Evolutionary conservation across 2,113 vertebrate species (phyloP), one percentile per base, ranked within the genome.

Genomic region (Isurus oxyrinchus): DNA sequence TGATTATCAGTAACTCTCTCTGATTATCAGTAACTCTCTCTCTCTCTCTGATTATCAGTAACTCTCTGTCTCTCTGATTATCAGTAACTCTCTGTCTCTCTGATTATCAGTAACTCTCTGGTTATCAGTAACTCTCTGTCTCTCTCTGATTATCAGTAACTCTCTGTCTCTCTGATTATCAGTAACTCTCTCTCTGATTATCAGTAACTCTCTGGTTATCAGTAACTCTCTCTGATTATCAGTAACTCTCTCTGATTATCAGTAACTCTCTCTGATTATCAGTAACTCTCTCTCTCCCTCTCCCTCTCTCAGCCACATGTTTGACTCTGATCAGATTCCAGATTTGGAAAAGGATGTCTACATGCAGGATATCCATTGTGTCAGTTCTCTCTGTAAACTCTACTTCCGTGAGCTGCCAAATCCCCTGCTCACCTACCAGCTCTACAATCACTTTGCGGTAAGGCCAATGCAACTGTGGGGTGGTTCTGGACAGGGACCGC

Each of bases 401-500:
- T 99, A 99, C 49, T 99, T 99, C 98, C 97, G 99, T 86, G 99
- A 99, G 96, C 98, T 99, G 72, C 99, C 99, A 2, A 99, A 99
- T 97, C 99, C 99, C 0, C 98, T 99, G 96, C 99, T 99, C 97
- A 99, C 99, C 0, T 99, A 99, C 97, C 98, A 99, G 97, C 98
- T 99, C 79, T 99, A 99, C 0, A 98, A 99, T 97, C 99, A 98
- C 96, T 99, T 99, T 44, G 99, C 99, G 0, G 99, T 99, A 97
- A 98, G 99, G 98, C 53, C 40, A 13, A 1, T 0, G 57, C n/a
- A 49, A 27, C 0, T 0, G 44, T 49, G 44, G 0, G 76, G 53
- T 66, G 7, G 13, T 3, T 40, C 53, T 88, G 16, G 13, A 19
- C 53, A 49, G 19, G 40, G 0, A 40, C 4, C 55, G 7, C 31